These are phyloP conservation scores for Labeo calbasu DNA, from an alignment of 2,797 vertebrate genomes.

Conservation along the genomic window DNA sequence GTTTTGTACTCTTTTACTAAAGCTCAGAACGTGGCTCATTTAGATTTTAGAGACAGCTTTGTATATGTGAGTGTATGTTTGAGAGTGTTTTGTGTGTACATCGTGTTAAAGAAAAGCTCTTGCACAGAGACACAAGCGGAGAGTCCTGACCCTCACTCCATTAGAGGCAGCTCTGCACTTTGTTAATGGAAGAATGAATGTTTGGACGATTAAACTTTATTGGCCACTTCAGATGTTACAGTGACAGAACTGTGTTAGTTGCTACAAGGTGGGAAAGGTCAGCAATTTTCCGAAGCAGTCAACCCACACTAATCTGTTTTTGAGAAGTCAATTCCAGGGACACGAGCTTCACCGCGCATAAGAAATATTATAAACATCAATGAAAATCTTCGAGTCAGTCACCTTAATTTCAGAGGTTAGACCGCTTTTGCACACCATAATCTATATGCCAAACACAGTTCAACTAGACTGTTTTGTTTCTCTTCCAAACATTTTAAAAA, in stretches of 20 bases:
- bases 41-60: background rate
- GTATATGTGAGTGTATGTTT: background rate
- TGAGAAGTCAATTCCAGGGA: slow-evolving; percentile 44
- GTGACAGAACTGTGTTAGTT: slow-evolving; percentile 34
- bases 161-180: slow-evolving; percentile 35
- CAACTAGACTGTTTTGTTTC: background rate
- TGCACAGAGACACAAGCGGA: slow-evolving; percentile 19
- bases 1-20: background rate
- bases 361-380: slow-evolving; percentile 42
- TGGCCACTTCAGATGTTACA: slow-evolving; percentile 44
- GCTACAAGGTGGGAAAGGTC: slow-evolving; percentile 33
- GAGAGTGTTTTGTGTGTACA: background rate
- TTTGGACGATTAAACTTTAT: slow-evolving; percentile 54
- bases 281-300: slow-evolving; percentile 37
- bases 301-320: slow-evolving; percentile 44
- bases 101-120: slow-evolving; percentile 4
- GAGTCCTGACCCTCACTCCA: slow-evolving; percentile 41
- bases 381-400: slow-evolving; percentile 22
- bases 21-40: background rate
- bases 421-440: slow-evolving; percentile 7
- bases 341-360: slow-evolving; percentile 27
- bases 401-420: slow-evolving; percentile 43
- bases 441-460: slow-evolving; percentile 9
- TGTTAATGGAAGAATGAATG: slow-evolving; percentile 49
- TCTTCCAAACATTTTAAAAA: background rate